Base-by-base conservation (phyloP, 2,888 invertebrate genomes). In the Asteroscopus sphinx region DNA sequence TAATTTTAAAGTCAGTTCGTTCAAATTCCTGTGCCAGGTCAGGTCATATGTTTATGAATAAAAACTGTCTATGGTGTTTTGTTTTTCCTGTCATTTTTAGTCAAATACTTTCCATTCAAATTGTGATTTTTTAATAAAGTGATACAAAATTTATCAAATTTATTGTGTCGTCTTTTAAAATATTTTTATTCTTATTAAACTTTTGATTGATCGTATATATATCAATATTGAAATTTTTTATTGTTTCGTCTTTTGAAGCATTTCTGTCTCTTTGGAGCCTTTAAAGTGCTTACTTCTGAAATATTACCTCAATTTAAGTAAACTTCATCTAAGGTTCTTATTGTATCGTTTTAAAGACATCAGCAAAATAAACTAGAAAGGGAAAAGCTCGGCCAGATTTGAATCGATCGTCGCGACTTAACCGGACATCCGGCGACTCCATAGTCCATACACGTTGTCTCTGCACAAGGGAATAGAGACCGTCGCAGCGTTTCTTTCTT, bases 371-470 rank as follows among this genome's bases (percentile, higher is more conserved):
- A 54, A 56, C 45, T 64, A 57, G 41, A 57, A 47, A 48, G 55
- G 61, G 76, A 80, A 69, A 76, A 52, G 53, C 61, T 67, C 46
- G 11, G 57, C 62, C 66, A 61, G 45, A 80, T 84, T 88, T 86
- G 83, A 87, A 87, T 87, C 79, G 73, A 80, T 83, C 80, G 62
- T 79, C 76, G 63, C 76, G 68, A 73, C 66, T 73, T 68, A 64
- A 89, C 89, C 93, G 94, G 94, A 94, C 83, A 90, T 94, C 94
- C 94, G 94, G 88, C 81, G 87, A 81, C 91, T 91, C 86, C 90
- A 88, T 87, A 90, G 89, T 89, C 87, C 91, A 88, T 82, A 89
- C 89, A 89, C 91, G 91, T 94, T 93, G 93, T 93, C 93, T 93
- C 88, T 93, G 86, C 87, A 84, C 87, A 82, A 85, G 85, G 89